Conservation (phyloP, 2,113 vertebrate species). For the Myocastor coypus region DNA sequence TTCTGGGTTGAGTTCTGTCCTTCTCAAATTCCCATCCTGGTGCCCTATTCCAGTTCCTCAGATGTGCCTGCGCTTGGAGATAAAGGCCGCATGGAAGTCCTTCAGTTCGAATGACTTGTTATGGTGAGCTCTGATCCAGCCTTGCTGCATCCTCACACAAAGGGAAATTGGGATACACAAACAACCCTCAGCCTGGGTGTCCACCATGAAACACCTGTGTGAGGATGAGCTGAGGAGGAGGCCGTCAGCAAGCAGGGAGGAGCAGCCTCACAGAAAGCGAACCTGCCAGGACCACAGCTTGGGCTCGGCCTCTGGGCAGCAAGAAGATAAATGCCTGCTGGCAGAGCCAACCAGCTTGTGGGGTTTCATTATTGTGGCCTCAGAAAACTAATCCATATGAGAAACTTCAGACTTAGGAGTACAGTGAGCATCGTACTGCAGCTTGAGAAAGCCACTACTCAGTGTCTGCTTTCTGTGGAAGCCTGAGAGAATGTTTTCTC, state of each 20-base stretch:
- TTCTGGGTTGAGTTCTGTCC: background rate
- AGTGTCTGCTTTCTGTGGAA: background rate
- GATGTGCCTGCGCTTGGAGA: background rate
- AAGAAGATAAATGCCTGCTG: background rate
- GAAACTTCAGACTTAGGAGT: constrained; percentile 2
- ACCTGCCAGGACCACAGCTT: background rate
- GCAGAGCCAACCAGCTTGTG: background rate
- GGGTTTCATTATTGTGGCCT: background rate
- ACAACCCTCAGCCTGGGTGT: background rate
- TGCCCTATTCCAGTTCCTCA: background rate
- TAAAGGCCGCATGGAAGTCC: background rate
- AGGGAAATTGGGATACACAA: background rate
- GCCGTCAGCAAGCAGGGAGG: background rate
- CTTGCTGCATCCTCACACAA: background rate
- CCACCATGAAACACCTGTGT: background rate
- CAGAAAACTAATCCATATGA: background rate
- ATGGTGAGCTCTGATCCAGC: background rate
- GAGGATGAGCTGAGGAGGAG: background rate
- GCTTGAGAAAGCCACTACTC: background rate
- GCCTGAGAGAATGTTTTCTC: too few relatives aligned
- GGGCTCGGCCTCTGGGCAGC: background rate
- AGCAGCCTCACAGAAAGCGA: background rate
- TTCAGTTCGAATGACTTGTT: background rate
- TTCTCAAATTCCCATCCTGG: background rate
- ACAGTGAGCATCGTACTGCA: background rate